Conservation (phyloP, 2,888 invertebrate genomes). For the Coelopa pilipes region DNA sequence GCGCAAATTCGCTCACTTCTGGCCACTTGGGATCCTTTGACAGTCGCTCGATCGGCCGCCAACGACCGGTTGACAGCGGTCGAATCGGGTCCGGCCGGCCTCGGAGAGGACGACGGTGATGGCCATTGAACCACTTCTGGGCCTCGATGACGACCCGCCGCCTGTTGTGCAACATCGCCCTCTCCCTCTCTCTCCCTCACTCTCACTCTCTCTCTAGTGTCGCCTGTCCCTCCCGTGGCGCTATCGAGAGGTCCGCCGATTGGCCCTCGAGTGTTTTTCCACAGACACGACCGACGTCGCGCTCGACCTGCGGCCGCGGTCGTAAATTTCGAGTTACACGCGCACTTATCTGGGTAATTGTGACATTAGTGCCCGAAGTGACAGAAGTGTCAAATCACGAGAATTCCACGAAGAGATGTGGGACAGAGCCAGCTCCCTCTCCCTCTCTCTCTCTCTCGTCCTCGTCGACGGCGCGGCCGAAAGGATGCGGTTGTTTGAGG, state of each 20-base stretch:
- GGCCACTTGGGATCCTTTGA: slow-evolving; percentile 13
- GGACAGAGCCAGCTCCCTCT: slow-evolving; percentile 7
- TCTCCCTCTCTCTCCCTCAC: too few species aligned
- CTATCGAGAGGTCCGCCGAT: background rate
- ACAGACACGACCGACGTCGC: background rate
- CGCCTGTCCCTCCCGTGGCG: too few species aligned
- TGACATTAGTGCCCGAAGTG: slow-evolving; percentile 27
- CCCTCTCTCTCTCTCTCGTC: too few species aligned
- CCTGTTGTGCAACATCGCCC: slow-evolving; percentile 14
- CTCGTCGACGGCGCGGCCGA: background rate
- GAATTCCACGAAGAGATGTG: slow-evolving; percentile 26
- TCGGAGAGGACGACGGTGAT: too few species aligned
- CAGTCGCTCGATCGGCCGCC: slow-evolving; percentile 2
- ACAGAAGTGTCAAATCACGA: slow-evolving; percentile 30
- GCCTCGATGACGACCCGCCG: slow-evolving; percentile 1
- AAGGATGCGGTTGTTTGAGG: background rate
- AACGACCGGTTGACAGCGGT: slow-evolving; percentile 14
- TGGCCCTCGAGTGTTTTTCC: slow-evolving; percentile 2
- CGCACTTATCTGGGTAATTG: slow-evolving; percentile 47
- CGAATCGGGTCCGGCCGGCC: background rate
- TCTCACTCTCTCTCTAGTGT: too few species aligned
- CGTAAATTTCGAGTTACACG: slow-evolving; percentile 52
- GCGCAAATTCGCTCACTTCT: background rate
- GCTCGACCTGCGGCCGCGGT: slow-evolving; percentile 8
- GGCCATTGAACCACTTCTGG: background rate